Base-by-base conservation (phyloP, 2,113 vertebrate species). In the Nothocercus julius region DNA sequence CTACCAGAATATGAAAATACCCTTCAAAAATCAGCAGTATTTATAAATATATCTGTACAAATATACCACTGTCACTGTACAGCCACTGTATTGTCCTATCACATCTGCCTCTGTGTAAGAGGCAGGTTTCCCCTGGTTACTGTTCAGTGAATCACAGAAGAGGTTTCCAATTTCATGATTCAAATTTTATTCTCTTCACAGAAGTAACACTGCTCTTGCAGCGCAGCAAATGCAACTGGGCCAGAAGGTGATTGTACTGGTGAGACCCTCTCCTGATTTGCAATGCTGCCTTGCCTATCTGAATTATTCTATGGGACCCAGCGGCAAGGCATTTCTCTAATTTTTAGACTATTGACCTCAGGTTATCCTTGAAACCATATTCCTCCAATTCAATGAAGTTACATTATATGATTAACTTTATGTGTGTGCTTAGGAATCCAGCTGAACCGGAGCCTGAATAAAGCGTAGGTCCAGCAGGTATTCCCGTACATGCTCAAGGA, bases 291-390 rank as follows among this genome's bases (percentile, higher is more conserved):
- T 1, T 24, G 19, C 45, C 38, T 10, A 28, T 2, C 32, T 7
- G 9, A 62, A 62, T 21, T 15, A 45, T 40, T 63, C 3, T 1
- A 21, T 74, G 49, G 54, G 40, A 74, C 13, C 9, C 9, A 53
- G 34, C 0, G 1, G 34, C 42, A 68, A 63, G 53, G 30, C 2
- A 0, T 1, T 13, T 25, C 21, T 42, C 80, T 79, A 63, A 19
- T 1, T 25, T n/a, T 38, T 32, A 80, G 63, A 28, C 53, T 77
- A 21, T 54, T 16, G 32, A 32, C 40, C 83, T 69, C 44, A 15
- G n/a, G 7, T 85, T 45, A 63, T 63, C 47, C 66, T 68, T 45
- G 49, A 68, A 87, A 83, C 13, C 67, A 44, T 59, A 34, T 54
- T 54, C 54, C 68, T 90, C 59, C 40, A 53, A 78, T 44, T 77